Evolutionary conservation across 2,113 vertebrate genomes (phyloP), one percentile per base, ranked within the genome.

Genomic region (Elephas maximus): DNA sequence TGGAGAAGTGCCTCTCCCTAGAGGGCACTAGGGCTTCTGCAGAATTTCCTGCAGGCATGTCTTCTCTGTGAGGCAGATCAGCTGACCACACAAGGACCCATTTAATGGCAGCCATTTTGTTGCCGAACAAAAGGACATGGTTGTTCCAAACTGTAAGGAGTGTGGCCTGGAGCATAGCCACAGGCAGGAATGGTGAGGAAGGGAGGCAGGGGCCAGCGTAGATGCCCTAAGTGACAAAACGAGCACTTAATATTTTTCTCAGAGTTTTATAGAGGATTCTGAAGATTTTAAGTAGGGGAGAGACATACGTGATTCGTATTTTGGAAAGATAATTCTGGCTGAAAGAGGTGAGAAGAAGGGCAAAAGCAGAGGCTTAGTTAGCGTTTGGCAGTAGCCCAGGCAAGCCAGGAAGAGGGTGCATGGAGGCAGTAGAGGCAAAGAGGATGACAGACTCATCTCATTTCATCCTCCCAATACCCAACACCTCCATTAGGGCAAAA

Each of bases 151-250:
- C 45, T 7, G 48, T 53, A 17, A 24, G 71, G 79, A n/a, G 28
- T 1, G 0, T 23, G 30, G 77, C 37, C 87, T 67, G 37, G 37
- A 17, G 6, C 0, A 11, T 33, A 24, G 41, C 5, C 17, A 12
- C 73, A 51, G 57, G 37, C 5, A 26, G 44, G 3, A 7, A 44
- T 18, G 45, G 5, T 0, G 6, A 0, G 12, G 12, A 1, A 1
- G 30, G 7, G 37, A 62, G 23, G 48, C 37, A 0, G 84, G 45
- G 23, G 18, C 5, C 0, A 20, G 11, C 2, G 3, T 41, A 88
- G 28, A 21, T 12, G 62, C 26, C 51, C n/a, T 26, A 23, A 9
- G n/a, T 51, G 15, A 4, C 62, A n/a, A 73, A 26, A 23, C 23
- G 26, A 53, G 33, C 0, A 0, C 21, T 51, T 79, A 18, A 21